Conservation (phyloP, 1,140 invertebrate species). For the Trichomalopsis sarcophagae region DNA sequence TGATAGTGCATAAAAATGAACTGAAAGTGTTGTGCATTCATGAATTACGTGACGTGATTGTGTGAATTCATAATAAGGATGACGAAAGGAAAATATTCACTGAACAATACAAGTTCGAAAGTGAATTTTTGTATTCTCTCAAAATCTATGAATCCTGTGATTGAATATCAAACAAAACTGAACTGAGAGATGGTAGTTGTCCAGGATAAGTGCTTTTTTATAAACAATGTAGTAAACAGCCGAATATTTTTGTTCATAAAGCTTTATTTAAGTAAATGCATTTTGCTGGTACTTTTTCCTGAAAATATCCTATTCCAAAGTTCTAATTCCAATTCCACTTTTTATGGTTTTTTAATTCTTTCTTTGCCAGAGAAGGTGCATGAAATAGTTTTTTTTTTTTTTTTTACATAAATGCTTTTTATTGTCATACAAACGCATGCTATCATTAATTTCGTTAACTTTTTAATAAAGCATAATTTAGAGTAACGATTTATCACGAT, state of each 20-base stretch:
- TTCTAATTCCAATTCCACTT: slow-evolving; percentile 17
- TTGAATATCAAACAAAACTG: slow-evolving; percentile 35
- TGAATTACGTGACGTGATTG: slow-evolving; percentile 15
- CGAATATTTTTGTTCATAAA: slow-evolving; percentile 52
- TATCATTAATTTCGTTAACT: slow-evolving; percentile 26
- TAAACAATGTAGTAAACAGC: slow-evolving; percentile 38
- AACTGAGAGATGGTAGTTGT: slow-evolving; percentile 16
- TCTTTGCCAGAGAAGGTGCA: background rate
- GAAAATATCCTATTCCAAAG: slow-evolving; percentile 26
- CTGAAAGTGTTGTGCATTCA: slow-evolving; percentile 19
- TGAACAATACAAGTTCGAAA: background rate
- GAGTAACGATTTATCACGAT: slow-evolving; percentile 20
- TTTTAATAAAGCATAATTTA: slow-evolving; percentile 40
- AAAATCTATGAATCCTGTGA: slow-evolving; percentile 27
- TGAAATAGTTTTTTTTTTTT: background rate
- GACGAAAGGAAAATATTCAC: background rate
- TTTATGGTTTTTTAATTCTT: slow-evolving; percentile 15
- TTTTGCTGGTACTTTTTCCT: slow-evolving; percentile 38
- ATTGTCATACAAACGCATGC: slow-evolving; percentile 39
- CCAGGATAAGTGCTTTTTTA: slow-evolving; percentile 39
- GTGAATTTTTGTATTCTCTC: slow-evolving; percentile 23
- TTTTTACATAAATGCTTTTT: slow-evolving; percentile 27
- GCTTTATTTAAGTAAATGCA: slow-evolving; percentile 53
- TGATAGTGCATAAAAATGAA: slow-evolving; percentile 60
- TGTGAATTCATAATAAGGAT: slow-evolving; percentile 24